Percentiles rank a stretch among this genome's conserved stretches.
phyloP scores from a whole-genome alignment of 1,140 invertebrate species.

The Drosophila sturtevanti region DNA sequence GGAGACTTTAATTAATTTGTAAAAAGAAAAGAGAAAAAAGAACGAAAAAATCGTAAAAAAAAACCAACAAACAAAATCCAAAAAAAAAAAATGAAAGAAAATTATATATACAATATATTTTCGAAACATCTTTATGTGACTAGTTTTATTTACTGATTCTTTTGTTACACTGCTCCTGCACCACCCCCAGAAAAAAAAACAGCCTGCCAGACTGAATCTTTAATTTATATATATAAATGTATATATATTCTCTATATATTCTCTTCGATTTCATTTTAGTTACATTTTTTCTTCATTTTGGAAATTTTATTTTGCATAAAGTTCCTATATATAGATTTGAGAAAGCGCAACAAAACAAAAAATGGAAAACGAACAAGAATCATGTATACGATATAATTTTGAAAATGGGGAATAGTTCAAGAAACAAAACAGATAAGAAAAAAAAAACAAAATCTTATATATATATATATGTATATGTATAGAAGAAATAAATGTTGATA shows the following conservation, averaged over 20 bases:
- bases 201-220: slow-evolving; percentile 24
- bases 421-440: slow-evolving; percentile 35
- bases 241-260: background rate
- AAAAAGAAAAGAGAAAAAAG: slow-evolving; percentile 47
- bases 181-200: background rate
- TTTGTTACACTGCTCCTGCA: slow-evolving; percentile 12
- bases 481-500: slow-evolving; percentile 72
- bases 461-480: slow-evolving; percentile 10
- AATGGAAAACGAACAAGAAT: slow-evolving; percentile 33
- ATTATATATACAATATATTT: slow-evolving; percentile 44
- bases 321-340: slow-evolving; percentile 61
- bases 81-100: slow-evolving; percentile 40
- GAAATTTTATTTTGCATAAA: slow-evolving; percentile 41
- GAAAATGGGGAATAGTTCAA: slow-evolving; percentile 20
- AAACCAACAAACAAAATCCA: slow-evolving; percentile 47
- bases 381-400: slow-evolving; percentile 64
- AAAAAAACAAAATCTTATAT: slow-evolving; percentile 41
- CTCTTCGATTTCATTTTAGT: background rate
- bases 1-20: slow-evolving; percentile 51
- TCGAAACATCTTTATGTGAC: slow-evolving; percentile 66
- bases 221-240: background rate
- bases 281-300: background rate
- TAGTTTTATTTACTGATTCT: slow-evolving; percentile 48
- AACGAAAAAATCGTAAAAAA: slow-evolving; percentile 16
- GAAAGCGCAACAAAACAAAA: slow-evolving; percentile 45